A percentile compares a stretch with the other conserved stretches of the same genome.
phyloP scores from a whole-genome alignment of 2,113 vertebrate species.

The Hemicordylus capensis region DNA sequence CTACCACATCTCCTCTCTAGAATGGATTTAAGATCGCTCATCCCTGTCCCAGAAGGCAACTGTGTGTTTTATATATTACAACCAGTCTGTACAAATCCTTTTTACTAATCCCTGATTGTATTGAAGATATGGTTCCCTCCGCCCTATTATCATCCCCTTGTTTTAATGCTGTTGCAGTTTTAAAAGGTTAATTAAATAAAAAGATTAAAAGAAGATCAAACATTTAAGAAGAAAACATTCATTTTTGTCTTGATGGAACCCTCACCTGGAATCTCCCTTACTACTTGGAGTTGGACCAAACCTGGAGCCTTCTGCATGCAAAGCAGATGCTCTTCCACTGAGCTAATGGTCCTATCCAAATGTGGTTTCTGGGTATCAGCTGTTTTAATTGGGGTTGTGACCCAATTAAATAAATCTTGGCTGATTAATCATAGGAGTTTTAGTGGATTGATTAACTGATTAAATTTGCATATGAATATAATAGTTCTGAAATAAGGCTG shows the following conservation, averaged over 20 bases:
- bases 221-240: background rate
- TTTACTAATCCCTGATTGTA: background rate
- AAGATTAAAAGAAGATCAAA: background rate
- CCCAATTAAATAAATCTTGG: background rate
- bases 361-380: background rate
- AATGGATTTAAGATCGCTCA: background rate
- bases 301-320: no score
- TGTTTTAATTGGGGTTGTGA: background rate
- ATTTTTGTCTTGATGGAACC: constrained; percentile 3
- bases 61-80: background rate
- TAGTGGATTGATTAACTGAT: background rate
- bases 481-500: no score
- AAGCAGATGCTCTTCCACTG: no score
- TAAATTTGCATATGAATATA: no score
- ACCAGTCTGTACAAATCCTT: background rate
- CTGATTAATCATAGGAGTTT: background rate
- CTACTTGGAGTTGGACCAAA: no score
- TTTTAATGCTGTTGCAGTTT: background rate
- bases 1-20: background rate
- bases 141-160: background rate
- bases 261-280: no score
- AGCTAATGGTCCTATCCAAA: no score
- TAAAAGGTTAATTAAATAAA: background rate
- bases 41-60: background rate
- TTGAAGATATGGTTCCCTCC: background rate